phyloP scores from a whole-genome alignment of 2,797 vertebrate genomes.

The Potorous gilbertii region DNA sequence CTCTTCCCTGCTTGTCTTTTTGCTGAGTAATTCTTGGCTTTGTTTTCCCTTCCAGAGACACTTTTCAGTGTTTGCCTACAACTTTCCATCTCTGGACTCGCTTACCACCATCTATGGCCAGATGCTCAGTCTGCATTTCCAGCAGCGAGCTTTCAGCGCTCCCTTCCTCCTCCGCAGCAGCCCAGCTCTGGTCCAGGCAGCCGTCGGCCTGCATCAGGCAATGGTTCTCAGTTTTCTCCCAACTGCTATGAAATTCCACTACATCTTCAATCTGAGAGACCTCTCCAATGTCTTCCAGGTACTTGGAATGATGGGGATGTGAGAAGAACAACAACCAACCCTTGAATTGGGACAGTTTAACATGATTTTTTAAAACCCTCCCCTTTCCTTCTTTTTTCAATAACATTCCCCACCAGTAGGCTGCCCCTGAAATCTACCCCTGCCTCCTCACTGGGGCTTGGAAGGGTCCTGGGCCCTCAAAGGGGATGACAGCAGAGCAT shows the following conservation, averaged over 20 bases:
- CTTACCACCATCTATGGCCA: slow-evolving; percentile 87
- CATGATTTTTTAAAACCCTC: neutral
- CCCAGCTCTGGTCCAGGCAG: slow-evolving; percentile 83
- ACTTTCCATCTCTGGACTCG: slow-evolving; percentile 86
- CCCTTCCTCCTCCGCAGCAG: slow-evolving; percentile 79
- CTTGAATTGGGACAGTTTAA: neutral
- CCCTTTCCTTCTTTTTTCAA: neutral
- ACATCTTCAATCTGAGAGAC: slow-evolving; percentile 88
- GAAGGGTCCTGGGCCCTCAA: neutral
- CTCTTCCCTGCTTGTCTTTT: neutral
- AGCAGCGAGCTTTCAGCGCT: slow-evolving; percentile 81
- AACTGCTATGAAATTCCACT: slow-evolving; percentile 89
- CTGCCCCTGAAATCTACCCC: neutral
- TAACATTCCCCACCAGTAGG: neutral
- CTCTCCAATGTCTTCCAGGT: slow-evolving; percentile 90
- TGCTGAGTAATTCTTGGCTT: neutral
- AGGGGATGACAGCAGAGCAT: neutral
- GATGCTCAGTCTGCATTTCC: slow-evolving; percentile 86
- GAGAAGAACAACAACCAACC: neutral
- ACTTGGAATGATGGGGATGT: slow-evolving; percentile 11
- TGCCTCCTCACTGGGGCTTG: neutral
- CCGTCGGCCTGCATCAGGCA: slow-evolving; percentile 84
- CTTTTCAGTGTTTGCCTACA: slow-evolving; percentile 90
- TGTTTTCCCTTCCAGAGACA: slow-evolving; percentile 85
- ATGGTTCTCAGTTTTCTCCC: slow-evolving; percentile 87